phyloP scores from a whole-genome alignment of 2,888 invertebrate genomes.

The Thera obeliscata region DNA sequence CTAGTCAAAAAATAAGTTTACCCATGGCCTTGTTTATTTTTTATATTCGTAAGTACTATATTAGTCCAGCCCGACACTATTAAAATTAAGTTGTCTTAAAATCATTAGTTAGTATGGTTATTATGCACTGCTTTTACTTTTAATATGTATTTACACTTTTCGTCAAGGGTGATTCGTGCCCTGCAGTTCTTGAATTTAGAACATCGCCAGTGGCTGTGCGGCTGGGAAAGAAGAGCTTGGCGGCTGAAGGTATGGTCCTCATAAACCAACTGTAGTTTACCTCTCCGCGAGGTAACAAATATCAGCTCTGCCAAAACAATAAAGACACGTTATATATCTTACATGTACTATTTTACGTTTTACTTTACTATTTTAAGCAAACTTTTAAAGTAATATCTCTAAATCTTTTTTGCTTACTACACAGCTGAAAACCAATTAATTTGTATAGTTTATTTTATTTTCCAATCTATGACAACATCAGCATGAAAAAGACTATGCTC shows the following conservation, averaged over 20 bases:
- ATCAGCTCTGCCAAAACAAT: slow-evolving; percentile 28
- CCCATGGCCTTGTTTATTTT: too few species aligned
- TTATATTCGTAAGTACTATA: too few species aligned
- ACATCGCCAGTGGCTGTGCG: slow-evolving; percentile 28
- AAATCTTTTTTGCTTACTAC: too few species aligned
- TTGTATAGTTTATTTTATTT: too few species aligned
- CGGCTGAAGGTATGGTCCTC: slow-evolving; percentile 29
- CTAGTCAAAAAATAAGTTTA: too few species aligned
- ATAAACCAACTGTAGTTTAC: slow-evolving; percentile 28
- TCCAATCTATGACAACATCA: too few species aligned
- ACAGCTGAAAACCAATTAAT: too few species aligned
- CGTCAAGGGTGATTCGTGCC: slow-evolving; percentile 32
- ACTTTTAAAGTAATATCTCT: too few species aligned
- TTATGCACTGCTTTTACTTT: slow-evolving; percentile 29
- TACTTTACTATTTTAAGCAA: neutral
- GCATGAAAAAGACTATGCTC: too few species aligned
- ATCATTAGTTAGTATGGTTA: neutral
- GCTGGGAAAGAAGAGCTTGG: slow-evolving; percentile 3
- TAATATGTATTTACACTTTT: slow-evolving; percentile 24
- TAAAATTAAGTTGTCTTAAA: neutral
- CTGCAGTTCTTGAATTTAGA: slow-evolving; percentile 30
- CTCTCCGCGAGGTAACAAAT: slow-evolving; percentile 28
- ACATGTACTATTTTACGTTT: neutral
- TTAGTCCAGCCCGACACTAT: too few species aligned
- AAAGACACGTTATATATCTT: neutral